phyloP scores from a whole-genome alignment of 2,113 vertebrate species.

The Nerophis ophidion region DNA sequence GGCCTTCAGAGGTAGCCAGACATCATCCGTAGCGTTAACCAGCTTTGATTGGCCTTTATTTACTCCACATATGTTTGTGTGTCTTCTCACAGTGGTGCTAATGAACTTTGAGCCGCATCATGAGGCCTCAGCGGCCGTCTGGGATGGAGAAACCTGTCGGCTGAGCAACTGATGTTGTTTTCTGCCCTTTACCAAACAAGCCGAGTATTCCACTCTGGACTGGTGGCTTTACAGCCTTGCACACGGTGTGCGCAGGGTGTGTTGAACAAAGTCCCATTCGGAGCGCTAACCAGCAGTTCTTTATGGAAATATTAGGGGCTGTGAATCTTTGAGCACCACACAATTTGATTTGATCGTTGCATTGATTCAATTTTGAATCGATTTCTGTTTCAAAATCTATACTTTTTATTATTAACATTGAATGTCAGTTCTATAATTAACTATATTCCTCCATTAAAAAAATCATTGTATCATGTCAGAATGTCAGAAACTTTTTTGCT shows the following conservation, averaged over 20 bases:
- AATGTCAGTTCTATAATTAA: too few relatives aligned
- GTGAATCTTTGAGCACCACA: too few relatives aligned
- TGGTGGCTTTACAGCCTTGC: conserved; percentile 24
- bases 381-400: too few relatives aligned
- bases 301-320: conserved; percentile 20
- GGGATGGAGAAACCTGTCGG: conserved; percentile 32
- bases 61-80: conserved; percentile 24
- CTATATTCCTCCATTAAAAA: too few relatives aligned
- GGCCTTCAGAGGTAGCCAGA: conserved; percentile 19
- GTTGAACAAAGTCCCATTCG: conserved; percentile 48
- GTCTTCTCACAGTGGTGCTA: conserved; percentile 27
- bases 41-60: conserved; percentile 15
- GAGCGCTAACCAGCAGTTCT: conserved; percentile 26
- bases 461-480: too few relatives aligned
- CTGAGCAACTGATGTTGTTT: conserved; percentile 31
- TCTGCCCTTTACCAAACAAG: conserved; percentile 17
- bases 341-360: too few relatives aligned
- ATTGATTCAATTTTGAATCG: too few relatives aligned
- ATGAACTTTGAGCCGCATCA: conserved; percentile 62
- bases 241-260: conserved; percentile 17
- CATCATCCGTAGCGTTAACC: conserved; percentile 5
- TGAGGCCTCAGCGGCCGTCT: conserved; percentile 25
- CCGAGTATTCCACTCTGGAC: conserved; percentile 15
- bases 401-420: too few relatives aligned
- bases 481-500: too few relatives aligned